Percentiles rank a stretch among this genome's conserved stretches.
Evolutionary conservation across 2,797 vertebrate species (phyloP).

Genomic region (Sebastes baramenuke): DNA sequence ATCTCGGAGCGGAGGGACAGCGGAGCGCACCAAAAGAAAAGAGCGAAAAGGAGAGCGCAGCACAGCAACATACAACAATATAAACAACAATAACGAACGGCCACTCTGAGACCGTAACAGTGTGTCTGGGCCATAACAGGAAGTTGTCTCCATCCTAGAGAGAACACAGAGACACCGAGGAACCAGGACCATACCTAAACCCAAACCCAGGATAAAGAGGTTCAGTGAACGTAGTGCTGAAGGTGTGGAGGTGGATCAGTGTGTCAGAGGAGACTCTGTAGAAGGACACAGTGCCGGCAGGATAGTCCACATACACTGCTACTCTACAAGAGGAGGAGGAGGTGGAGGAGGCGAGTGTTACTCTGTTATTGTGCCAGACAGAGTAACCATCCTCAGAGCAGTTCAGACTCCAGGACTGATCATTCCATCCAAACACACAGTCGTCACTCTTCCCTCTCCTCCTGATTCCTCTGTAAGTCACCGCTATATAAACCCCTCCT

Average conservation of each 20-base stretch:
- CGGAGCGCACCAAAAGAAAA: too few species aligned
- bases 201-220: neutral
- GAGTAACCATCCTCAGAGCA: neutral
- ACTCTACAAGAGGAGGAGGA: neutral
- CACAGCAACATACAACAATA: too few species aligned
- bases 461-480: neutral
- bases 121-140: too few species aligned
- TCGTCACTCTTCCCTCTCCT: neutral
- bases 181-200: neutral
- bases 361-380: too few species aligned
- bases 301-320: neutral
- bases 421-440: neutral
- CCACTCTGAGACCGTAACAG: too few species aligned
- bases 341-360: too few species aligned
- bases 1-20: too few species aligned
- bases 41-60: too few species aligned
- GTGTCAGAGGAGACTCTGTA: neutral
- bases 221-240: too few species aligned
- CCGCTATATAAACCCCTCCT: neutral
- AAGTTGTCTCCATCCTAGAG: neutral
- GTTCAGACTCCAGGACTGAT: conserved; percentile 5
- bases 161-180: conserved; percentile 3
- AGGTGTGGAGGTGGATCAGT: too few species aligned
- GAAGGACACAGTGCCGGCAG: neutral
- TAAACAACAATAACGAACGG: neutral